Evolutionary conservation across 2,888 invertebrate genomes (phyloP).

Genomic region (Lacanobia oleracea): DNA sequence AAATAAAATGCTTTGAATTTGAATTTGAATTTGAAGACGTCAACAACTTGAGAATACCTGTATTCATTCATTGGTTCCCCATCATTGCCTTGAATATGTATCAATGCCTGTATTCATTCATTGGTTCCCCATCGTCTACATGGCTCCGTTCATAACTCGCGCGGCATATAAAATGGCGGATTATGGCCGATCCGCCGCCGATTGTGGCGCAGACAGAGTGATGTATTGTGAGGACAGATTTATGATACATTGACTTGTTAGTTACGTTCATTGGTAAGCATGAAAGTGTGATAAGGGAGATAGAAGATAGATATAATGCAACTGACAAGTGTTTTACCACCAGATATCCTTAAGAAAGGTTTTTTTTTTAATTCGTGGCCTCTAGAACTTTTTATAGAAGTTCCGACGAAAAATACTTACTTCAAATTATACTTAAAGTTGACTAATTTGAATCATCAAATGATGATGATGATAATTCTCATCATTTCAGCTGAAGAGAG

Average conservation of each 20-base stretch:
- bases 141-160: slow-evolving; percentile 20
- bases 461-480: too few relatives aligned
- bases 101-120: background rate
- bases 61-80: slow-evolving; percentile 9
- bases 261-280: background rate
- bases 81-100: slow-evolving; percentile 2
- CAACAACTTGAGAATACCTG: background rate
- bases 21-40: too few relatives aligned
- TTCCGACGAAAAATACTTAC: too few relatives aligned
- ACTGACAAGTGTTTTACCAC: too few relatives aligned
- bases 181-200: slow-evolving; percentile 35
- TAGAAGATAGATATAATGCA: too few relatives aligned
- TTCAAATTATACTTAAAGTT: too few relatives aligned
- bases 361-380: too few relatives aligned
- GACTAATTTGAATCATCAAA: too few relatives aligned
- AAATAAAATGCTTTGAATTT: too few relatives aligned
- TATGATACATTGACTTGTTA: slow-evolving; percentile 2
- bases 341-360: too few relatives aligned
- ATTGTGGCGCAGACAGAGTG: slow-evolving; percentile 10
- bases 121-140: slow-evolving; percentile 18
- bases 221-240: slow-evolving; percentile 10
- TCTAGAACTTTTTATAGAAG: too few relatives aligned
- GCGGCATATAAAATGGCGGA: slow-evolving; percentile 31
- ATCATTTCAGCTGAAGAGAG: too few relatives aligned
- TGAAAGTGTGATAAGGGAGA: background rate